Evolutionary conservation across 2,113 vertebrate genomes (phyloP), one percentile per base, ranked within the genome.

Genomic region (Trochalopteron elliotii): DNA sequence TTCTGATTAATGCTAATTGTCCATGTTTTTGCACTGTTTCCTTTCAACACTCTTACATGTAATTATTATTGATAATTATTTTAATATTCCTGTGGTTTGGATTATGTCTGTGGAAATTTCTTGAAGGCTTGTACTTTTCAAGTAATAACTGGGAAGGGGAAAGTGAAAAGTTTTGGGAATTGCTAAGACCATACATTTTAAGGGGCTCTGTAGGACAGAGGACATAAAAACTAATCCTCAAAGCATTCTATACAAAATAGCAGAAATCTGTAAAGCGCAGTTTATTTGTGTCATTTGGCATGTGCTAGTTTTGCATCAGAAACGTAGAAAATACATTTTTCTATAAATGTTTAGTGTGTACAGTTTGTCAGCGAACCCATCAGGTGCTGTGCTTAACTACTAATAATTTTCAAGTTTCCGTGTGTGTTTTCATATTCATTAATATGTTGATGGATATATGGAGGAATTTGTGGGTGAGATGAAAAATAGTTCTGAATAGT

Each of bases 161-260:
- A 89, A 94, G 67, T 20, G 28, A 75, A 83, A 89, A 79, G 37
- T 68, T 89, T 89, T 30, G 28, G 5, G 81, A 61, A 71, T 74
- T 87, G 56, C 39, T 86, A 42, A 85, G 55, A 56, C 27, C 35
- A 3, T 65, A 7, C 18, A 65, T 91, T 82, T 7, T 78, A 63
- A 71, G 21, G 27, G n/a, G 28, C 83, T 85, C 70, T 87, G 22
- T 78, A 84, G n/a, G 69, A 78, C 5, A 83, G 25, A 80, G 55
- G 15, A 40, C 52, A 63, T 85, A 93, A 84, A 95, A 97, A 77
- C 35, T 87, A 87, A 93, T 94, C 83, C 94, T 97, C 61, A 91
- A 94, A 93, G 67, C 18, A 11, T 90, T 92, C 57, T 84, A 27
- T 69, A 83, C 9, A 86, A 80, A 88, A 94, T 30, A 94, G 71